Base-by-base conservation (phyloP, 2,113 vertebrate genomes). In the Ranitomeya variabilis region DNA sequence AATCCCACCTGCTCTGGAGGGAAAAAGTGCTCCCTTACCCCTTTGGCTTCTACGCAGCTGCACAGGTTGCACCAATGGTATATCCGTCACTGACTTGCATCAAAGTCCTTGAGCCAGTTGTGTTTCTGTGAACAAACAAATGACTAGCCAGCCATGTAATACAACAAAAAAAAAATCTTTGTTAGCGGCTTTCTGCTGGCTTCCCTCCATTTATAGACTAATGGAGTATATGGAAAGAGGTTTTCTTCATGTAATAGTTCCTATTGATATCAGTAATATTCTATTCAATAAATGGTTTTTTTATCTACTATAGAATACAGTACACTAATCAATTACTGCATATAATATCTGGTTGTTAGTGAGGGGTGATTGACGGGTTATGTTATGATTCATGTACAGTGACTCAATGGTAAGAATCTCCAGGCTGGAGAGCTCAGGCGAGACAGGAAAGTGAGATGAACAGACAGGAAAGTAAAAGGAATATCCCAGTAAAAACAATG, bases 371-470 rank as follows among this genome's bases (percentile, higher is more conserved):
- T 79, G 64, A 57, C 23, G 37, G 62, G 45, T 11, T 13, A 87
- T 57, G 73, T 84, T 67, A 84, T 89, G 80, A 89, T 62, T 89
- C 87, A 84, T 62, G 73, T 9, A 67, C 59, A 79, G 23, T 89
- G 87, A 89, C 87, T 89, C 87, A 89, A 84, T 37, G 59, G 51
- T 54, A 37, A 31, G 64, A 83, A 67, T 59, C 73, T 59, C n/a
- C 13, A 57, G 73, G 64, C 81, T 31, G 67, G 60, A 87, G 64
- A 55, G 19, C 51, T 69, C 23, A 45, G 71, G 55, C 71, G 52
- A 89, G 87, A 89, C 87, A 89, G 81, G 87, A 89, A 89, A 89
- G 59, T 84, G 71, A 89, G 83, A 84, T 74, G 81, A 82, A 74
- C 55, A 82, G 79, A 88, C 86, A 82, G 86, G 66, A 82, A 87